A percentile compares a stretch with the other conserved stretches of the same genome.
Evolutionary conservation across 2,113 vertebrate genomes (phyloP).

Genomic region (Nestor notabilis): DNA sequence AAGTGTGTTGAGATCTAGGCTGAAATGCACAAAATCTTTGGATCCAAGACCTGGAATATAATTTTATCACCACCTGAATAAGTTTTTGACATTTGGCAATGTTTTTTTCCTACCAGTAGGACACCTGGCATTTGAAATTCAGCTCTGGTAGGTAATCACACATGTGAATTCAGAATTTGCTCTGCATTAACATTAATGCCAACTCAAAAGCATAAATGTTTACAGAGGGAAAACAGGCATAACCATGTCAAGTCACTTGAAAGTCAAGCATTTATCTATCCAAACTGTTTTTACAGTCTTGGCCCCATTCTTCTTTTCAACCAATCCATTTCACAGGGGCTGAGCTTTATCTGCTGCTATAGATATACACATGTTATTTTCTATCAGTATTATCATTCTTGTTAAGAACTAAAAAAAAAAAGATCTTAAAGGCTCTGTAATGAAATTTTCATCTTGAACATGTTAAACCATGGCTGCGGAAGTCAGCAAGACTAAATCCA

Average conservation of each 20-base stretch:
- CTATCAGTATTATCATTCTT: not conserved
- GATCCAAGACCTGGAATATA: not conserved
- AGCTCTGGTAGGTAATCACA: not conserved
- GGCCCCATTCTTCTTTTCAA: not conserved
- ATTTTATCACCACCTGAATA: not conserved
- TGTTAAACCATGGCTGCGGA: not conserved
- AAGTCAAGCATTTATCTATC: not conserved
- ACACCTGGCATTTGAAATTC: not conserved
- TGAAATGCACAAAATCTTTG: not conserved
- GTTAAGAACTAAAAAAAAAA: not conserved
- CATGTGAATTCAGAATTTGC: not conserved
- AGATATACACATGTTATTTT: not conserved
- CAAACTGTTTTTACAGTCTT: not conserved
- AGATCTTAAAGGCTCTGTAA: not conserved
- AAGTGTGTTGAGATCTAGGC: not conserved
- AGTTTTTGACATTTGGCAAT: not conserved
- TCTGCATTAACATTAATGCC: conserved; percentile 24
- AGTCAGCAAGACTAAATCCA: not conserved
- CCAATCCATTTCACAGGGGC: not conserved
- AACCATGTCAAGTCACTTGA: not conserved
- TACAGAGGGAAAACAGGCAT: not conserved
- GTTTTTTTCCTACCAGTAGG: not conserved
- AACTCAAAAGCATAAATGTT: not conserved
- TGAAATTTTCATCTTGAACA: conserved; percentile 1
- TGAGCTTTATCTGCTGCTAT: not conserved